Conservation (phyloP, 2,797 vertebrate species). For the Gymnothorax javanicus region DNA sequence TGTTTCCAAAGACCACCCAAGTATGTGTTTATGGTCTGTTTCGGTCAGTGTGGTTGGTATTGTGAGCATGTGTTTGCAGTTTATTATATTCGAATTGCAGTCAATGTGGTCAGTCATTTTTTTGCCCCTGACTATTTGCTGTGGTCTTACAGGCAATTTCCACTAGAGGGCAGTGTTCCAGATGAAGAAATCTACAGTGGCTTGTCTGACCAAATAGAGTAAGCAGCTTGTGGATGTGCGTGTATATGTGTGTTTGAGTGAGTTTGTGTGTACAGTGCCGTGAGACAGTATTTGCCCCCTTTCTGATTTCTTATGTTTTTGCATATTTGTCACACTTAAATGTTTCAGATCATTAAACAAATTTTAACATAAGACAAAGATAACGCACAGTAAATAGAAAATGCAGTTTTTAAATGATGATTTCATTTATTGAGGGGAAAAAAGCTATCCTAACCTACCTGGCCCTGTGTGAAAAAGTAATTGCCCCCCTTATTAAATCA, state of each 20-base stretch:
- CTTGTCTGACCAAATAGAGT: constrained; percentile 92
- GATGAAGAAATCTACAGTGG: constrained; percentile 91
- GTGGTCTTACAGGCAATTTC: constrained; percentile 77
- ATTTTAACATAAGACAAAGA: too few species aligned
- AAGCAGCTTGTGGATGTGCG: constrained; percentile 55
- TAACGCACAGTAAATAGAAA: too few species aligned
- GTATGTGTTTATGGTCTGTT: neutral
- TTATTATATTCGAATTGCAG: neutral
- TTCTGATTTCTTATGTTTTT: too few species aligned
- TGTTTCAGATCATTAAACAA: too few species aligned
- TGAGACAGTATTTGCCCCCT: too few species aligned
- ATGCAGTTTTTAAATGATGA: too few species aligned
- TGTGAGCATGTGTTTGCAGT: neutral
- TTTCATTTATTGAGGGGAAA: too few species aligned
- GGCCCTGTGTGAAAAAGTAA: too few species aligned
- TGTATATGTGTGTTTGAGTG: neutral
- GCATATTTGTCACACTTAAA: too few species aligned
- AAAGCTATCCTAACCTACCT: too few species aligned
- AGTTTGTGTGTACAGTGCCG: neutral
- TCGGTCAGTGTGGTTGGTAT: constrained; percentile 2
- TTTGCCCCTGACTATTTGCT: neutral
- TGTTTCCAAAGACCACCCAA: too few species aligned
- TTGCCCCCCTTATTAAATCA: too few species aligned
- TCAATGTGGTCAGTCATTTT: neutral
- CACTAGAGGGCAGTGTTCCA: constrained; percentile 71